phyloP scores from a whole-genome alignment of 2,888 invertebrate species.

The Polydrusus cervinus region DNA sequence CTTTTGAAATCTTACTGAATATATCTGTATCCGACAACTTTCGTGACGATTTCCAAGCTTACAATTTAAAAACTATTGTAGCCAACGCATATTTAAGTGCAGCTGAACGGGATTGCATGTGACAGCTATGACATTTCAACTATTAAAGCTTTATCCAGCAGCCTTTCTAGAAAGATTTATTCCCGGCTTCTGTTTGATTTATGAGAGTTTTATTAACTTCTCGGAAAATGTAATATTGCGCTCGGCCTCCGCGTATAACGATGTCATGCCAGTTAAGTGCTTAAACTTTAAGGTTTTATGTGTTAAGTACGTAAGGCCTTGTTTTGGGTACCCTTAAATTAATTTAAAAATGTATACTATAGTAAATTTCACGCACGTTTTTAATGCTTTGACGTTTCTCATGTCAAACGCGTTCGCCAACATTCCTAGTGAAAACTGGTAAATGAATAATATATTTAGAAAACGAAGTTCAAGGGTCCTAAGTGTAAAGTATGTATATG shows the following conservation, averaged over 20 bases:
- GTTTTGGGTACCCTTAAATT: not conserved
- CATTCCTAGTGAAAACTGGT: too few species aligned
- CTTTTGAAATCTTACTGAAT: not conserved
- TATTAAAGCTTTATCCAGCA: slow-evolving; percentile 45
- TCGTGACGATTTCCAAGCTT: not conserved
- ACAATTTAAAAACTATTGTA: slow-evolving; percentile 20
- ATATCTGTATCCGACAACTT: slow-evolving; percentile 11
- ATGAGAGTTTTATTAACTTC: slow-evolving; percentile 52
- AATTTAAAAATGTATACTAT: not conserved
- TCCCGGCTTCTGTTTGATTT: slow-evolving; percentile 48
- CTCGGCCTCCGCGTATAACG: slow-evolving; percentile 34
- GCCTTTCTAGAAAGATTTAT: slow-evolving; percentile 51
- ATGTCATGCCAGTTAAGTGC: slow-evolving; percentile 31
- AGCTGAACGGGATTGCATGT: slow-evolving; percentile 29
- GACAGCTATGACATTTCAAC: slow-evolving; percentile 44
- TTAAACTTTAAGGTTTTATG: not conserved
- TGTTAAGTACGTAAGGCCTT: not conserved
- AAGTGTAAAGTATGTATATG: too few species aligned
- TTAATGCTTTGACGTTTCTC: too few species aligned
- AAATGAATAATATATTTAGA: too few species aligned
- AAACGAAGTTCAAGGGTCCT: too few species aligned
- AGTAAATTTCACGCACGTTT: too few species aligned
- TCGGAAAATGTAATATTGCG: slow-evolving; percentile 32
- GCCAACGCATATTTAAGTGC: slow-evolving; percentile 30
- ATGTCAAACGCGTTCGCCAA: too few species aligned